These are phyloP conservation scores for Sinentomon sp. DNA, from an alignment of 2,888 invertebrate genomes.

Conservation along the genomic window DNA sequence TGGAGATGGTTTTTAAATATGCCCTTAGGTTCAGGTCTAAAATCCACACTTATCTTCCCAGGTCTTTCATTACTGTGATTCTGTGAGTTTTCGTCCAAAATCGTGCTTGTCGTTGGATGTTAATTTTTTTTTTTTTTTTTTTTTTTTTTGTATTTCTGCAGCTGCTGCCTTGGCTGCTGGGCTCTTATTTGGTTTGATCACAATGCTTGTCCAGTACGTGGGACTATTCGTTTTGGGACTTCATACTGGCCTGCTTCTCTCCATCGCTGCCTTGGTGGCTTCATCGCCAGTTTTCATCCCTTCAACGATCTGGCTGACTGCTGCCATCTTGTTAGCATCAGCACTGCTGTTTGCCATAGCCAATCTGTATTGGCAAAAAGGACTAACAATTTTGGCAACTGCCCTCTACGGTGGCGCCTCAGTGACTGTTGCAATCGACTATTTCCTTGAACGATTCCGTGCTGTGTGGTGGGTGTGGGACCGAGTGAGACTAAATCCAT, in stretches of 20 bases:
- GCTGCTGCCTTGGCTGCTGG: slow-evolving; percentile 45
- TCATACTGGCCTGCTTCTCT: slow-evolving; percentile 38
- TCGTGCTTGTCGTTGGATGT: neutral
- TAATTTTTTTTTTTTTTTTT: neutral
- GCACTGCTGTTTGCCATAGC: slow-evolving; percentile 39
- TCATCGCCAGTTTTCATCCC: no score
- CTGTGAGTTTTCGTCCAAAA: no score
- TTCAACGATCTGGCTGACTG: slow-evolving; percentile 37
- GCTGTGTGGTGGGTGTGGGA: slow-evolving; percentile 40
- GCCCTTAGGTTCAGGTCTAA: no score
- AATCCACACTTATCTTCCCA: no score
- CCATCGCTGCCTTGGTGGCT: slow-evolving; percentile 29
- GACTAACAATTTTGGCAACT: slow-evolving; percentile 41
- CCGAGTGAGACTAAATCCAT: slow-evolving; percentile 21
- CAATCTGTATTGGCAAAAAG: slow-evolving; percentile 45
- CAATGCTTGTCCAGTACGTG: slow-evolving; percentile 52
- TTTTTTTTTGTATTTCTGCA: slow-evolving; percentile 16
- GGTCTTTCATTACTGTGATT: no score
- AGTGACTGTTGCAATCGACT: slow-evolving; percentile 38
- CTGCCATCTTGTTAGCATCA: slow-evolving; percentile 34
- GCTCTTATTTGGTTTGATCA: slow-evolving; percentile 44
- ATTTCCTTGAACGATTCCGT: slow-evolving; percentile 39
- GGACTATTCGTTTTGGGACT: slow-evolving; percentile 55
- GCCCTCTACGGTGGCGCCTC: slow-evolving; percentile 46
- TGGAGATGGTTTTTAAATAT: no score